Evolutionary conservation across 2,888 invertebrate species (phyloP).

Genomic region (Orthosia cruda): DNA sequence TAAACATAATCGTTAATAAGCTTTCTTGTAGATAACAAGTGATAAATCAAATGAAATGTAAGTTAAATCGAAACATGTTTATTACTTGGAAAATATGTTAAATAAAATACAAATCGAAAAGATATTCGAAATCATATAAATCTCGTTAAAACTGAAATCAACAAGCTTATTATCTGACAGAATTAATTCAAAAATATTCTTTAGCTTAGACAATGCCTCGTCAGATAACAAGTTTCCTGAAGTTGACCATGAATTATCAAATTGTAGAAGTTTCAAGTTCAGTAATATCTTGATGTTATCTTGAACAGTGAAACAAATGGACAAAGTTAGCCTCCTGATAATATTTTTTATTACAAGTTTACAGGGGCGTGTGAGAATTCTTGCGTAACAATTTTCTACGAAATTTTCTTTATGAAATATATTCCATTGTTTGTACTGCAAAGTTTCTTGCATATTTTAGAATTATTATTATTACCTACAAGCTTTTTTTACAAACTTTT

Average conservation of each 20-base stretch:
- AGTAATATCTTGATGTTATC: conserved; percentile 59
- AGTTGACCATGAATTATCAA: conserved; percentile 42
- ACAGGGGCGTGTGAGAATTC: conserved; percentile 15
- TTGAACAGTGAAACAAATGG: conserved; percentile 61
- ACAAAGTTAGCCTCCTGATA: conserved; percentile 54
- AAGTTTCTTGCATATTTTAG: background rate
- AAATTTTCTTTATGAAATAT: conserved; percentile 21
- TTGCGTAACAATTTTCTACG: conserved; percentile 23
- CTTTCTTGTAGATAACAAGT: background rate
- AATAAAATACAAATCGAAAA: no score
- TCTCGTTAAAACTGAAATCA: background rate
- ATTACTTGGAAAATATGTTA: background rate
- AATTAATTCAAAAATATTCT: conserved; percentile 11
- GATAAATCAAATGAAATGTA: no score
- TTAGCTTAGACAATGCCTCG: background rate
- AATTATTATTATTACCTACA: background rate
- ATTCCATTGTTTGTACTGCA: background rate
- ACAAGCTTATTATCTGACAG: background rate
- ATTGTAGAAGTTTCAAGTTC: conserved; percentile 49
- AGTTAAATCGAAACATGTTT: background rate
- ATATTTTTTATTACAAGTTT: conserved; percentile 57
- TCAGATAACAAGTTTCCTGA: conserved; percentile 25
- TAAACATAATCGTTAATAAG: no score
- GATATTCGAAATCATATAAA: background rate
- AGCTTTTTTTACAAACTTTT: no score